Conservation (phyloP, 2,797 vertebrate species). For the Ateles fusciceps region DNA sequence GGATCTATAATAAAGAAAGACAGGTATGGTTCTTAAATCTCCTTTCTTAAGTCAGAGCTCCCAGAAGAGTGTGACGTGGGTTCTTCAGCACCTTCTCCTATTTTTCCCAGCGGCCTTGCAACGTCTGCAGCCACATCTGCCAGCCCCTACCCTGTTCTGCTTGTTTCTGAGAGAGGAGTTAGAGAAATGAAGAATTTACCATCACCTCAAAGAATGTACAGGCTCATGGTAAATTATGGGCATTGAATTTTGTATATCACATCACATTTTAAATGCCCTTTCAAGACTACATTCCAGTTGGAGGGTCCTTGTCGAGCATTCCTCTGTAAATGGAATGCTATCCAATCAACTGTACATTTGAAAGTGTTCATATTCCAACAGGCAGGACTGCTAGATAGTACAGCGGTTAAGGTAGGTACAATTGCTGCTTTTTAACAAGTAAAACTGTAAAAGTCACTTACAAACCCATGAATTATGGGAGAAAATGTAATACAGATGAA, state of each 20-base stretch:
- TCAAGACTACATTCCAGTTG: neutral
- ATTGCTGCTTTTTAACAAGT: neutral
- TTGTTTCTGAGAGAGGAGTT: neutral
- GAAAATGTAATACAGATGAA: neutral
- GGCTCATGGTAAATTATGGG: neutral
- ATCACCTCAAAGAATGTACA: neutral
- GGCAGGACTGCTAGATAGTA: neutral
- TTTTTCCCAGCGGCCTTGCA: neutral
- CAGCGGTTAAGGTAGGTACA: neutral
- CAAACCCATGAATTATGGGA: neutral
- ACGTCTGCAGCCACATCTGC: neutral
- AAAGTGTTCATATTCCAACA: neutral
- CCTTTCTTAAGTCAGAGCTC: neutral
- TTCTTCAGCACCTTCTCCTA: neutral
- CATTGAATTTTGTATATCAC: neutral
- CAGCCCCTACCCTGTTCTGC: neutral
- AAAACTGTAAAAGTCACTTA: neutral
- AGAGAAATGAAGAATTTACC: neutral
- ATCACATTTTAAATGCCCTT: neutral
- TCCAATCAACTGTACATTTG: neutral
- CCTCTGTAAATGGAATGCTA: neutral
- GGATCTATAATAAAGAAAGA: neutral
- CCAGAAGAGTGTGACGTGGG: neutral
- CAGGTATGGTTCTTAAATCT: neutral
- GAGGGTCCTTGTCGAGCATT: neutral